phyloP scores from a whole-genome alignment of 1,140 invertebrate genomes.

The Mycetomoellerius zeteki region DNA sequence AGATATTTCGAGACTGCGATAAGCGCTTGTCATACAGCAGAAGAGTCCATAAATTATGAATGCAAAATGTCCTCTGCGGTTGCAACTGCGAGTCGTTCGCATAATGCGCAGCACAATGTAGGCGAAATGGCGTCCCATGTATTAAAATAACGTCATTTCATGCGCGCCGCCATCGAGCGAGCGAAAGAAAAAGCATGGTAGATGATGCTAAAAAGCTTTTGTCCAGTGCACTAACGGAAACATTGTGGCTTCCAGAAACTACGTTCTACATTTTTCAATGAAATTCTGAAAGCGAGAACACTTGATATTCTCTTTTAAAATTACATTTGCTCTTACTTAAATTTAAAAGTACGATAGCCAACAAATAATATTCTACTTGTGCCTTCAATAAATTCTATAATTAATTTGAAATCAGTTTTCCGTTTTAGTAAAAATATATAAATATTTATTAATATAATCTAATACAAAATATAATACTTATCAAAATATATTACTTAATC shows the following conservation, averaged over 20 bases:
- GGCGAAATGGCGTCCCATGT: slow-evolving; percentile 57
- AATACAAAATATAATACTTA: background rate
- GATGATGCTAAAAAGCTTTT: slow-evolving; percentile 62
- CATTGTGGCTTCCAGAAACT: slow-evolving; percentile 6
- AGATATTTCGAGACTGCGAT: slow-evolving; percentile 47
- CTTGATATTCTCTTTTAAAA: slow-evolving; percentile 12
- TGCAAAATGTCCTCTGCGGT: slow-evolving; percentile 70
- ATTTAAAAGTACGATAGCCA: background rate
- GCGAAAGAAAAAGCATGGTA: slow-evolving; percentile 55
- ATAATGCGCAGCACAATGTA: slow-evolving; percentile 59
- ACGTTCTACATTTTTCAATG: slow-evolving; percentile 37
- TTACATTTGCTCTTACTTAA: background rate
- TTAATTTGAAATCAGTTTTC: slow-evolving; percentile 11
- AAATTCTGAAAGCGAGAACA: slow-evolving; percentile 15
- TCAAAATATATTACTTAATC: background rate
- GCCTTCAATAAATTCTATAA: background rate
- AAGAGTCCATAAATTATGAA: slow-evolving; percentile 77
- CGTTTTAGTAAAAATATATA: background rate
- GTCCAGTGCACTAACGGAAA: slow-evolving; percentile 13
- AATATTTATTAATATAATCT: background rate
- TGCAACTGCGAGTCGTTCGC: slow-evolving; percentile 62
- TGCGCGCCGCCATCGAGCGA: slow-evolving; percentile 55
- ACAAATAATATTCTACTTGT: background rate
- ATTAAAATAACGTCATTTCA: slow-evolving; percentile 69
- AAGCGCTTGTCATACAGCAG: slow-evolving; percentile 48